Base-by-base conservation (phyloP, 1,140 invertebrate species). In the Phenacoccus solenopsis region DNA sequence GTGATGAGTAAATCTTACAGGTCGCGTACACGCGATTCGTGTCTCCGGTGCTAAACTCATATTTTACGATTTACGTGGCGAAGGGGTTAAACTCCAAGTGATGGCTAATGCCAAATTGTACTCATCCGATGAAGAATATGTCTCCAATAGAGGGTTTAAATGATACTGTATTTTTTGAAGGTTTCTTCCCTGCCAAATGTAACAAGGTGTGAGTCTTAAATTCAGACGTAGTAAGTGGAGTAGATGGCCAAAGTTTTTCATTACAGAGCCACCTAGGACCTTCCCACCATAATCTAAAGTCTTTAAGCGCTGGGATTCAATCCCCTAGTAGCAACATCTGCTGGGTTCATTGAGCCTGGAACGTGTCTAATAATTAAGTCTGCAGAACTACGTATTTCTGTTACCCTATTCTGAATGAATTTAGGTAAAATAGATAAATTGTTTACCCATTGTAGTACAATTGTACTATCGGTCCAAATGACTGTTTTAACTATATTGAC, bases 41-140 rank as follows among this genome's bases (percentile, higher is more conserved):
- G 90, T 91, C 77, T 93, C 94, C 59, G 94, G 97, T 20, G 84
- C 90, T 22, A 99, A 99, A 80, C 82, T 99, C 28, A 89, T 97
- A 72, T 99, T 99, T 78, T 99, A 96, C 80, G 97, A 99, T 83
- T 80, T 99, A 20, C 84, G 96, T 76, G 95, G 88, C 5, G 96
- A 99, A 82, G 94, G 91, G 61, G 86, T 90, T 0, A 98, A 98
- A 81, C 81, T 99, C 67, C 97, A 99, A 86, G 81, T 80, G 5
- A 77, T 78, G 77, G 96, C 96, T 9, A 99, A 98, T 84, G 91
- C 93, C 9, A 91, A 85, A 77, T 77, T 86, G 67, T 94, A 93
- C 79, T 82, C 84, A 72, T 84, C 79, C 68, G 88, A 89, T 78
- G 86, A 87, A 1, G 82, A 82, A 72, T 99, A 96, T 81, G 75